Evolutionary conservation across 2,888 invertebrate genomes (phyloP), one percentile per base, ranked within the genome.

Genomic region (Epinotia bilunana): DNA sequence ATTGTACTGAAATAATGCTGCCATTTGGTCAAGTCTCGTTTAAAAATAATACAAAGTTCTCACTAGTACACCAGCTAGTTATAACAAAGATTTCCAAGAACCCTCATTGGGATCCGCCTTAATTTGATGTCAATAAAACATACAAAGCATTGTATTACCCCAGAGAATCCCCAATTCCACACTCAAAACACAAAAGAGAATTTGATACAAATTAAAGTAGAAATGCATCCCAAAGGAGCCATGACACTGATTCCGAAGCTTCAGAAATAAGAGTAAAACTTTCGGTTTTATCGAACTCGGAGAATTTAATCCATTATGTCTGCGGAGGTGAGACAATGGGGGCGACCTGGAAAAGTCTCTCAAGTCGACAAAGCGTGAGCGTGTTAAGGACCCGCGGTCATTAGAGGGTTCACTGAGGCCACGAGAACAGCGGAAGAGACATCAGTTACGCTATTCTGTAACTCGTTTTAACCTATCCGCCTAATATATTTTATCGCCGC

Each of bases 291-390:
- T 67, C 12, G 55, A 55, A 68, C 67, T 20, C 67, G n/a, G 9
- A 20, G 58, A 68, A 68, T 68, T 57, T 68, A 58, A 68, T 68
- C 68, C 68, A 68, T 68, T 68, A 68, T 11, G 55, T 33, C 20
- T 60, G 9, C 33, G 11, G 67, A 67, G 70, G 71, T 62, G 61
- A 62, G 49, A 62, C 61, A 62, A 73, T 53, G 49, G 39, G 60
- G 20, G 28, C 49, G 73, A 20, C 67, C 53, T 61, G 67, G 60
- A 73, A 73, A 61, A 73, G 72, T 4, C 67, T 53, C 73, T 73
- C n/a, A 53, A 60, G n/a, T 58, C 49, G 33, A 65, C 60, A 73
- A 65, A 65, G 72, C 58, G 39, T 72, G 55, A 55, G 55, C n/a
- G 43, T 68, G 57, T 68, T 53, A 67, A 73, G 65, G 46, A 64